phyloP scores from a whole-genome alignment of 1,140 invertebrate species.

The Glossosoma conforme region DNA sequence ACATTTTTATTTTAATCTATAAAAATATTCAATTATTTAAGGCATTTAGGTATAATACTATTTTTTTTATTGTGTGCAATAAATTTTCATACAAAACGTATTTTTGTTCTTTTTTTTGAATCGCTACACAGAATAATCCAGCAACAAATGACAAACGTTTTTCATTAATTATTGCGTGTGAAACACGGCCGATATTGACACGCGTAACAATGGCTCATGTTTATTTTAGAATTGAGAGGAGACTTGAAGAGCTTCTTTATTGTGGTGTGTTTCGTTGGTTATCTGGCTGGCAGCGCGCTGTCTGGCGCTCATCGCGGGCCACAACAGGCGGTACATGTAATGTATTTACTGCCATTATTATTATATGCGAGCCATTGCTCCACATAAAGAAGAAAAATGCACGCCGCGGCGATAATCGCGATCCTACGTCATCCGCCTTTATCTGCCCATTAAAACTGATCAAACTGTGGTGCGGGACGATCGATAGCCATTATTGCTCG shows the following conservation, averaged over 20 bases:
- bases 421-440: not conserved
- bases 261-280: no score
- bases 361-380: not conserved
- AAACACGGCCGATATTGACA: not conserved
- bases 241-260: no score
- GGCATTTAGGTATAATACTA: no score
- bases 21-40: no score
- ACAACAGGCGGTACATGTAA: not conserved
- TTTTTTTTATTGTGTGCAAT: no score
- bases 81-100: no score
- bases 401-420: not conserved
- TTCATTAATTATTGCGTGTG: not conserved
- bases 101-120: constrained; percentile 15
- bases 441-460: no score
- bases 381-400: not conserved
- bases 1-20: not conserved
- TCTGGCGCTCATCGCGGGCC: not conserved
- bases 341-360: not conserved
- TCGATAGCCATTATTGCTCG: no score
- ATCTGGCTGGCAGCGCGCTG: not conserved
- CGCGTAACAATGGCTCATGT: constrained; percentile 1
- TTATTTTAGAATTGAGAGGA: no score
- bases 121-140: constrained; percentile 5
- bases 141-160: constrained; percentile 1
- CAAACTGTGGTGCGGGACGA: no score